phyloP scores from a whole-genome alignment of 2,888 invertebrate genomes.

The Folsomia manolachei region DNA sequence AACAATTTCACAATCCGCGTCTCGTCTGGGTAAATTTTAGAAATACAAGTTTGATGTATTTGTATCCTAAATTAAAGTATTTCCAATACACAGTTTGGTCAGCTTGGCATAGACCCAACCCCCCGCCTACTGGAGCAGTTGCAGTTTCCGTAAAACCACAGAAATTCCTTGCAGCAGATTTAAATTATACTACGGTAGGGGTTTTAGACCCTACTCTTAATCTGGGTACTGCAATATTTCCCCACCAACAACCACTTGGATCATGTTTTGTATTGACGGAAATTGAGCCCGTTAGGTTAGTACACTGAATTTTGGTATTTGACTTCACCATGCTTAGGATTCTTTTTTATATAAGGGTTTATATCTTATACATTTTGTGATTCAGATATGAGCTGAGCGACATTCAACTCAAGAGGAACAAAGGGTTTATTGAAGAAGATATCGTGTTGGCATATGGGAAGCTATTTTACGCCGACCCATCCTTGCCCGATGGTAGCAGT shows the following conservation, averaged over 20 bases:
- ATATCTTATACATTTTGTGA: too few species aligned
- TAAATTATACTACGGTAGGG: conserved; percentile 47
- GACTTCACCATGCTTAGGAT: too few species aligned
- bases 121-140: conserved; percentile 68
- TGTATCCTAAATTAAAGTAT: too few species aligned
- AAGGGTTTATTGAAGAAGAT: conserved; percentile 46
- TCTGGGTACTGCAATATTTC: conserved; percentile 59
- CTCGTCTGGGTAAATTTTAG: conserved; percentile 57
- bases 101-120: conserved; percentile 67
- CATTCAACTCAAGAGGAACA: conserved; percentile 56
- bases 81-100: conserved; percentile 69
- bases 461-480: conserved; percentile 32
- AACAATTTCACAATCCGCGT: conserved; percentile 63
- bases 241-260: conserved; percentile 58
- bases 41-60: too few species aligned
- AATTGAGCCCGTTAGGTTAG: conserved; percentile 70
- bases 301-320: too few species aligned
- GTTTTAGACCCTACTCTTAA: conserved; percentile 56
- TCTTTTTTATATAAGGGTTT: too few species aligned
- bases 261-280: conserved; percentile 65
- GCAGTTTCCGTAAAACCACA: conserved; percentile 50
- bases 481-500: background rate
- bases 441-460: conserved; percentile 42
- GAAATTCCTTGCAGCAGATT: conserved; percentile 43
- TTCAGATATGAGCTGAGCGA: conserved; percentile 69